A percentile compares a stretch with the other conserved stretches of the same genome.
phyloP scores from a whole-genome alignment of 2,888 invertebrate species.

The Heliconius cydno region DNA sequence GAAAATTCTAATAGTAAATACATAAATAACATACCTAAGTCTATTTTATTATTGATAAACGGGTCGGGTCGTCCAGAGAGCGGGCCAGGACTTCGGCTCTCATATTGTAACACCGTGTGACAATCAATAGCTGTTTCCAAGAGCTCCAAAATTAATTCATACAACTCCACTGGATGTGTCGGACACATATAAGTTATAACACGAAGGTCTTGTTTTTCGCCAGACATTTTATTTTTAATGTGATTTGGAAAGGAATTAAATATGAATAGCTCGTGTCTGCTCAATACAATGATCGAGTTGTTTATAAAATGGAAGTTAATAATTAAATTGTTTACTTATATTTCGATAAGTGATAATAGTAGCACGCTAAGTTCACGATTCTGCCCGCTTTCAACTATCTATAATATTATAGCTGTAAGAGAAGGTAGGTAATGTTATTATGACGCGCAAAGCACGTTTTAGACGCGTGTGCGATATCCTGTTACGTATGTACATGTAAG shows the following conservation, averaged over 20 bases:
- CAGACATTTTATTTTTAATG: constrained; percentile 58
- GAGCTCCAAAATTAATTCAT: constrained; percentile 81
- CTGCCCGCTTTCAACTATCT: constrained; percentile 41
- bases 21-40: constrained; percentile 77
- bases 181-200: constrained; percentile 85
- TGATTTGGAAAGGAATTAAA: not conserved
- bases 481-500: not conserved
- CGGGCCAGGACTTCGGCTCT: constrained; percentile 83
- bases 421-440: constrained; percentile 24
- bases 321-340: constrained; percentile 29
- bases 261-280: not conserved
- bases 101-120: constrained; percentile 82
- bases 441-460: constrained; percentile 49
- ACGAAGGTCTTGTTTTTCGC: constrained; percentile 71
- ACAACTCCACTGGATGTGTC: constrained; percentile 84
- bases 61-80: constrained; percentile 80
- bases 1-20: not conserved
- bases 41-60: constrained; percentile 78
- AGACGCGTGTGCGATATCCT: constrained; percentile 43
- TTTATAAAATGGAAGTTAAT: constrained; percentile 16
- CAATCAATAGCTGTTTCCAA: constrained; percentile 79
- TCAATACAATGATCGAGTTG: not conserved
- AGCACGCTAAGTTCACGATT: constrained; percentile 40
- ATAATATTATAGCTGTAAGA: constrained; percentile 26
- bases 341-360: constrained; percentile 32